Percentiles rank a stretch among this genome's conserved stretches.
These are phyloP conservation scores for Nibea albiflora DNA, from an alignment of 2,113 vertebrate genomes.

Conservation along the genomic window DNA sequence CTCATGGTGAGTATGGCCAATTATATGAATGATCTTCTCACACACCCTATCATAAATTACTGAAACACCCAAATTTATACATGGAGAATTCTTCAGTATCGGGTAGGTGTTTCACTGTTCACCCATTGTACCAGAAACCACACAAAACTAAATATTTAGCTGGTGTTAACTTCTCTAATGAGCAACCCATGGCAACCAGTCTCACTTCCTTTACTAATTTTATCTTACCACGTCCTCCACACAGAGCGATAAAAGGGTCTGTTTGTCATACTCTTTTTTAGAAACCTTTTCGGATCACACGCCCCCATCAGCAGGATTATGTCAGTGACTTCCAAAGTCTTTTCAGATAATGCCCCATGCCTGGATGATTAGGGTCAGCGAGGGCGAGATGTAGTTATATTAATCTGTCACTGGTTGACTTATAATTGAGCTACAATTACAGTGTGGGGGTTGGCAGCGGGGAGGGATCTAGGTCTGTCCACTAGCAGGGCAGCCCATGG, in stretches of 20 bases:
- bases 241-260: neutral
- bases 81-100: neutral
- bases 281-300: neutral
- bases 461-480: no score
- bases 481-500: no score
- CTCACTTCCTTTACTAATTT: neutral
- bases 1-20: slow-evolving; percentile 4
- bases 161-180: neutral
- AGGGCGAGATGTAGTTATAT: no score
- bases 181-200: neutral
- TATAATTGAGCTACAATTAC: no score
- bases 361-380: no score
- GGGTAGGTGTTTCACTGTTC: neutral
- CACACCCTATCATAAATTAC: slow-evolving; percentile 15
- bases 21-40: neutral
- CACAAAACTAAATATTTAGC: neutral
- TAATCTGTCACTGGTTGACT: no score
- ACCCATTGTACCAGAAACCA: neutral
- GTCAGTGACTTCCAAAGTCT: neutral
- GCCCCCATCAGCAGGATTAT: neutral
- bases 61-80: neutral
- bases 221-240: neutral
- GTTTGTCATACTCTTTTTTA: neutral
- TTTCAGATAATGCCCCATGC: neutral
- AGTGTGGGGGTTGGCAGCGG: no score